phyloP scores from a whole-genome alignment of 1,140 invertebrate species.

The Nomia melanderi region DNA sequence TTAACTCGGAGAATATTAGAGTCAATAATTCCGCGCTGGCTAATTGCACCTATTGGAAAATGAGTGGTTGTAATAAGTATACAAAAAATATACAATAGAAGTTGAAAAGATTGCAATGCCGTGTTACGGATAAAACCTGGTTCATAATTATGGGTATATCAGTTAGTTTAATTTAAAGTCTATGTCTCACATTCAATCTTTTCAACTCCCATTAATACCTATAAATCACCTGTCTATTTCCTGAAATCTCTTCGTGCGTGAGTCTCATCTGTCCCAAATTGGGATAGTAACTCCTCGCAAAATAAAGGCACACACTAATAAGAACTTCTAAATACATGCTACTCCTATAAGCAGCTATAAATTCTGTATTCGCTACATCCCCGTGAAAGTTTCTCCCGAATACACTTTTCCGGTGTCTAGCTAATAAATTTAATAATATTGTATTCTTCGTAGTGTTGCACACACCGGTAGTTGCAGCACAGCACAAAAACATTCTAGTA shows the following conservation, averaged over 20 bases:
- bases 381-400: conserved; percentile 90
- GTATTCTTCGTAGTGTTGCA: conserved; percentile 81
- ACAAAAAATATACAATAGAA: neutral
- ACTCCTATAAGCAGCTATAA: conserved; percentile 85
- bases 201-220: too few relatives aligned
- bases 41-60: conserved; percentile 85
- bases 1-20: conserved; percentile 89
- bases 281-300: conserved; percentile 91
- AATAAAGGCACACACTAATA: conserved; percentile 90
- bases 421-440: conserved; percentile 85
- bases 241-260: conserved; percentile 87
- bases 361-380: conserved; percentile 84
- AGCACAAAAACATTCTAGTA: conserved; percentile 87
- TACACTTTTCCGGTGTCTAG: conserved; percentile 90
- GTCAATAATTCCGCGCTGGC: conserved; percentile 90
- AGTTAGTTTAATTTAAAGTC: too few relatives aligned
- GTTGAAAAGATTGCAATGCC: neutral
- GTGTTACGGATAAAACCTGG: too few relatives aligned
- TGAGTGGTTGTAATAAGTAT: conserved; percentile 17
- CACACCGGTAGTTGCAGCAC: conserved; percentile 86
- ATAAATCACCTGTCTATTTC: conserved; percentile 84
- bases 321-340: conserved; percentile 93
- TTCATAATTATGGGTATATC: too few relatives aligned
- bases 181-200: too few relatives aligned
- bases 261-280: conserved; percentile 85